Evolutionary conservation across 2,888 invertebrate species (phyloP).

Genomic region (Philereme transversata): DNA sequence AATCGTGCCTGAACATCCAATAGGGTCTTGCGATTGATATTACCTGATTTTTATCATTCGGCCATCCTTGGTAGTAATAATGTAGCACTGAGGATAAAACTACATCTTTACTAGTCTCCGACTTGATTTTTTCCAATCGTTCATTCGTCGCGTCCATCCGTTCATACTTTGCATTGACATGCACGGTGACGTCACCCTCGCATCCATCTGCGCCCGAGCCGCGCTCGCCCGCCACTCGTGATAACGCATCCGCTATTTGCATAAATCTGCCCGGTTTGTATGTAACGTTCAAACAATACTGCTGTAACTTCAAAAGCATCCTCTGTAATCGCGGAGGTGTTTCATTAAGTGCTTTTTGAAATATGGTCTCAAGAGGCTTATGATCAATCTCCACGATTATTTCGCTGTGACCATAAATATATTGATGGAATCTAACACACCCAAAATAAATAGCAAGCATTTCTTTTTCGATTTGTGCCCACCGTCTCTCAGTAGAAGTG

Average conservation of each 20-base stretch:
- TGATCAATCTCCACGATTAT: no score
- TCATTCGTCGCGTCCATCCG: background rate
- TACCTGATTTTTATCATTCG: background rate
- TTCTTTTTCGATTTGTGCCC: no score
- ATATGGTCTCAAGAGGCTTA: no score
- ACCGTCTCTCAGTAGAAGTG: no score
- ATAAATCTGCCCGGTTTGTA: slow-evolving; percentile 10
- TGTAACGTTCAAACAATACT: slow-evolving; percentile 2
- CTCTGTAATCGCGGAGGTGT: no score
- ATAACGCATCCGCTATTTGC: slow-evolving; percentile 47
- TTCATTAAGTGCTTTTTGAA: no score
- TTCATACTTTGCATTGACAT: slow-evolving; percentile 12
- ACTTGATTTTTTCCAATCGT: background rate
- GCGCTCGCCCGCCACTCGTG: slow-evolving; percentile 34
- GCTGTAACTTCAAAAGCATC: no score
- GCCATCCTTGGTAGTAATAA: background rate
- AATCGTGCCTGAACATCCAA: no score
- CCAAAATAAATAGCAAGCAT: no score
- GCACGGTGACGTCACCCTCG: slow-evolving; percentile 18
- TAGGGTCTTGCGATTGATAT: no score
- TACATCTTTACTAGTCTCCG: background rate
- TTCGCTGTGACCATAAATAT: no score
- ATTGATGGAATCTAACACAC: no score
- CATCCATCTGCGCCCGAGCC: slow-evolving; percentile 16
- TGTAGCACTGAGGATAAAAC: background rate